These are phyloP conservation scores for Crambe crambe DNA, from an alignment of 37 sponge, comb jelly and placozoan species.

Conservation along the genomic window DNA sequence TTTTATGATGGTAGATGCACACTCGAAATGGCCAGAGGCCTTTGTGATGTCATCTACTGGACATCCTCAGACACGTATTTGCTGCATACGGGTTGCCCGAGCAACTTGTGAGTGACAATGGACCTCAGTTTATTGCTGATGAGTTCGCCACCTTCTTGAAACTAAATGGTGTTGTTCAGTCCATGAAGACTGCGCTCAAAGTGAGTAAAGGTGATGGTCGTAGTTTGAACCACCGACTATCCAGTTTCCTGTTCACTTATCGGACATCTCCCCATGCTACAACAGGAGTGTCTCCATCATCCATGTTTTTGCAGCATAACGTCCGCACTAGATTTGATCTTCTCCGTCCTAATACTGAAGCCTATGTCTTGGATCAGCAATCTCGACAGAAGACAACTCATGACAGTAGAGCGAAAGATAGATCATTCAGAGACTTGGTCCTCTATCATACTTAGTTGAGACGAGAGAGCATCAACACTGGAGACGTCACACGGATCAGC, in stretches of 20 bases:
- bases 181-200: too few relatives aligned
- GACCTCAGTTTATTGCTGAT: slow-evolving; percentile 38
- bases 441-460: too few relatives aligned
- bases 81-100: slow-evolving; percentile 41
- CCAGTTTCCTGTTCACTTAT: slow-evolving; percentile 35
- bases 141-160: slow-evolving; percentile 40
- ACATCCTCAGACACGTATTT: slow-evolving; percentile 37
- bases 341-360: slow-evolving; percentile 22
- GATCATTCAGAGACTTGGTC: too few relatives aligned
- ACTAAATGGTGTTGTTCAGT: slow-evolving; percentile 49
- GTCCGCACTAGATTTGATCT: slow-evolving; percentile 27
- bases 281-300: slow-evolving; percentile 36
- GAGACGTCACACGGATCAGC: too few relatives aligned
- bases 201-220: too few relatives aligned
- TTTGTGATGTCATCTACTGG: slow-evolving; percentile 35
- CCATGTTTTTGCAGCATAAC: slow-evolving; percentile 21
- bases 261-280: slow-evolving; percentile 40
- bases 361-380: slow-evolving; percentile 2
- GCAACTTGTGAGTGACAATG: slow-evolving; percentile 53
- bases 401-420: too few relatives aligned
- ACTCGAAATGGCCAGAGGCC: slow-evolving; percentile 68
- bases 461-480: too few relatives aligned
- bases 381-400: too few relatives aligned
- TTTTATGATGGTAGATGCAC: slow-evolving; percentile 36
- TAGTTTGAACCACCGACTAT: slow-evolving; percentile 8